phyloP scores from a whole-genome alignment of 2,113 vertebrate species.

The Nesogale talazaci region DNA sequence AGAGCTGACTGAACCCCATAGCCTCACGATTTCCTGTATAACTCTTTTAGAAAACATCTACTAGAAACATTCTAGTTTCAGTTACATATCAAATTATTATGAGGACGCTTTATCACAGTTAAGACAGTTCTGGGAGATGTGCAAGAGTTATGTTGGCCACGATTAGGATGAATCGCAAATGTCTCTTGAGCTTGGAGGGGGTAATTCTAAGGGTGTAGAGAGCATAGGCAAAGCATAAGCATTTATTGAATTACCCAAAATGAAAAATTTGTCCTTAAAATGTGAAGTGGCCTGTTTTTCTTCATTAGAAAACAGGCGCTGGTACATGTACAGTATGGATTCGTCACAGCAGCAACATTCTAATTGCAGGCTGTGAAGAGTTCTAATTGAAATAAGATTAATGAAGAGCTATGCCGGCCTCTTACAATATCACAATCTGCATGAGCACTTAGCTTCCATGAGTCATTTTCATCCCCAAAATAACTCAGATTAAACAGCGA shows the following conservation, averaged over 20 bases:
- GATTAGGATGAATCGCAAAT: conserved; percentile 35
- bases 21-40: background rate
- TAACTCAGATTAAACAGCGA: conserved; percentile 79
- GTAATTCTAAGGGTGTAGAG: background rate
- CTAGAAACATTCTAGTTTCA: background rate
- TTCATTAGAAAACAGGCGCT: conserved; percentile 67
- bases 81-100: conserved; percentile 12
- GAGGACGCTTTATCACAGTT: background rate
- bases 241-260: conserved; percentile 65
- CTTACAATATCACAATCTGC: conserved; percentile 75
- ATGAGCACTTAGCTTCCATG: conserved; percentile 74
- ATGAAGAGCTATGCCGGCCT: conserved; percentile 78
- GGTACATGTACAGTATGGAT: conserved; percentile 64
- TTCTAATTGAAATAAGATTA: conserved; percentile 87
- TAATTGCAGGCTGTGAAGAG: conserved; percentile 75
- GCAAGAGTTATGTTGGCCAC: background rate
- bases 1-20: fast-evolving
- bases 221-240: background rate
- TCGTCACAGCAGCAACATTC: conserved; percentile 66
- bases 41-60: background rate
- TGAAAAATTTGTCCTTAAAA: conserved; percentile 75
- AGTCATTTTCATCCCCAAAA: conserved; percentile 83
- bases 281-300: conserved; percentile 59
- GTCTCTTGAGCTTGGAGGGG: conserved; percentile 7
- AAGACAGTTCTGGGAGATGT: conserved; percentile 46